Base-by-base conservation (phyloP, 2,888 invertebrate genomes). In the Orthosia gracilis region DNA sequence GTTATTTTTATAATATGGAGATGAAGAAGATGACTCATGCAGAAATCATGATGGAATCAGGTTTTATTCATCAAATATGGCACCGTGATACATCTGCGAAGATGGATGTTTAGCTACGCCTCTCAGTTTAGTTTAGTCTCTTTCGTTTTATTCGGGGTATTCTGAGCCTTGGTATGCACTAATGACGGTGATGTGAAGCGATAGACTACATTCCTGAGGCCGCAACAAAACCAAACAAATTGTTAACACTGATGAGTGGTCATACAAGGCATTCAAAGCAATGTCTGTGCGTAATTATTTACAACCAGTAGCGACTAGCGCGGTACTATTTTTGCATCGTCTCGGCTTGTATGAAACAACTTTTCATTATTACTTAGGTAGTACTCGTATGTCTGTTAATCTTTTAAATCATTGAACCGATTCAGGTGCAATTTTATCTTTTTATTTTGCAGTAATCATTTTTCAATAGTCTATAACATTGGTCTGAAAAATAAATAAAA, bases 91-190 rank as follows among this genome's bases (percentile, higher is more conserved):
- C 73, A 69, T 77, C 80, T 73, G 71, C 68, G 47, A 69, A 78
- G 84, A 86, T 83, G 75, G 83, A 84, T 85, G 80, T 83, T 88
- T 86, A 83, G 82, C 85, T 84, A 88, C 88, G 87, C 78, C 78
- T 78, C 66, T 83, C 76, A 82, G 84, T 78, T 85, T 71, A 77
- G 73, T 67, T 47, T 26, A 54, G 82, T 82, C 78, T 84, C 69
- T 77, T 89, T 89, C 76, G 87, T 92, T 92, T 92, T 92, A 89
- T 93, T 91, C 81, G 90, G 91, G 92, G 90, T 93, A 93, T 93
- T 93, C 89, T 92, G 83, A 88, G 89, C 88, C 23, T 67, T 79
- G 91, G 91, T 91, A 91, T 90, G 89, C 90, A 89, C 91, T 92
- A 92, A 92, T 91, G 92, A 93, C 87, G 84, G 84, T 79, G 85